Conservation (phyloP, 30 jellyfish, hydroid and myxozoan species). For the Sanderia malayensis region DNA sequence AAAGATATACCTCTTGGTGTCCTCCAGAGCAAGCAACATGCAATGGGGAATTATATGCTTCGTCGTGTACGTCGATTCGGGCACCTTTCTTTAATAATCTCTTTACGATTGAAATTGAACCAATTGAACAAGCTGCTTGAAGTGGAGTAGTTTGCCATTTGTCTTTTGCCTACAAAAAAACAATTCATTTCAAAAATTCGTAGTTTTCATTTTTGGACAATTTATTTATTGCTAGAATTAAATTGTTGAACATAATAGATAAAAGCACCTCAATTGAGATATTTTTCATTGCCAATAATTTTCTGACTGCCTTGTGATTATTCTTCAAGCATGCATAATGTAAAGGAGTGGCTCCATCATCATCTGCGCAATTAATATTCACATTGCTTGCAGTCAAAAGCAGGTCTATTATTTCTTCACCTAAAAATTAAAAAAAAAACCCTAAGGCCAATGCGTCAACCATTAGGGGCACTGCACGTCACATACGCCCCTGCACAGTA, state of each 20-base stretch:
- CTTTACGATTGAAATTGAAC: slow-evolving; percentile 62
- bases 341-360: slow-evolving; percentile 67
- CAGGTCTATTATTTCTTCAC: slow-evolving; percentile 59
- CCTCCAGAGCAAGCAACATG: slow-evolving; percentile 91
- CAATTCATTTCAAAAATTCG: too few species aligned
- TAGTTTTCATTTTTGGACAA: too few species aligned
- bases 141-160: slow-evolving; percentile 66
- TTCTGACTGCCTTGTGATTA: slow-evolving; percentile 69
- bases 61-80: slow-evolving; percentile 51
- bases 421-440: too few species aligned
- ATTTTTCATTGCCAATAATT: slow-evolving; percentile 28
- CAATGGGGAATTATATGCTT: slow-evolving; percentile 74
- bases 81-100: slow-evolving; percentile 73
- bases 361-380: slow-evolving; percentile 56
- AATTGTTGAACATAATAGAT: too few species aligned
- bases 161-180: slow-evolving; percentile 62
- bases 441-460: too few species aligned
- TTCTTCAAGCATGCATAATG: slow-evolving; percentile 87
- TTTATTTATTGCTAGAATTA: too few species aligned
- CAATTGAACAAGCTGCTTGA: slow-evolving; percentile 72
- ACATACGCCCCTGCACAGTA: too few species aligned
- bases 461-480: too few species aligned
- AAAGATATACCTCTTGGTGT: slow-evolving; percentile 52
- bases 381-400: slow-evolving; percentile 61
- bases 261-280: slow-evolving; percentile 60